Evolutionary conservation across 2,888 invertebrate species (phyloP), one percentile per base, ranked within the genome.

Genomic region (Gari tellinella): DNA sequence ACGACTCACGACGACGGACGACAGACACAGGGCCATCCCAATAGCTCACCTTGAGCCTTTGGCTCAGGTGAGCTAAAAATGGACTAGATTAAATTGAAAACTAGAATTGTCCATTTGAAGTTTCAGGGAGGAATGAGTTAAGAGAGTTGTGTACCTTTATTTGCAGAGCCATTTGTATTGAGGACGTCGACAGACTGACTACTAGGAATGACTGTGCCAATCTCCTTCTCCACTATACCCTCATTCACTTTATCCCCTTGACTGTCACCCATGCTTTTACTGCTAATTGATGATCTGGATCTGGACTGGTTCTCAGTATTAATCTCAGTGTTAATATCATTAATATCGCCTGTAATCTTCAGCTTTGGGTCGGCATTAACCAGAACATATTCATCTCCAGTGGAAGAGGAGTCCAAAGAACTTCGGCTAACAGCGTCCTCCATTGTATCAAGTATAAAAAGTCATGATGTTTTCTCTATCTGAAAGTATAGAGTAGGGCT

Each of bases 311-410:
- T 64, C 49, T 83, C 77, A 37, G 79, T 62, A 40, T 76, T 74
- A 26, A 88, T 82, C 73, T 88, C 89, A 56, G 82, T 83, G 63
- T 86, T 83, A 38, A 89, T 83, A 90, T 95, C 95, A 86, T 94
- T 94, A 55, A 94, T 92, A 90, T 94, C 94, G 48, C 95, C 94
- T 53, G 94, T 94, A 81, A 95, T 94, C 85, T 94, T 94, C 67
- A 95, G 88, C 80, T 94, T 94, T 26, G 95, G 95, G 77, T 90
- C 92, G 82, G 94, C 94, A 76, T 93, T 94, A 69, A 95, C 94
- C 84, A 95, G 94, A 90, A 95, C 95, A 92, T 94, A 95, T 90
- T 95, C 95, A 82, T 95, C 95, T 88, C 94, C 94, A 72, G 94
- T 94, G 64, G 94, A 94, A 86, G 94, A 93, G 73, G 95, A 95